Conservation (phyloP, 64 coral and sea anemone species). For the Montipora sp. region DNA sequence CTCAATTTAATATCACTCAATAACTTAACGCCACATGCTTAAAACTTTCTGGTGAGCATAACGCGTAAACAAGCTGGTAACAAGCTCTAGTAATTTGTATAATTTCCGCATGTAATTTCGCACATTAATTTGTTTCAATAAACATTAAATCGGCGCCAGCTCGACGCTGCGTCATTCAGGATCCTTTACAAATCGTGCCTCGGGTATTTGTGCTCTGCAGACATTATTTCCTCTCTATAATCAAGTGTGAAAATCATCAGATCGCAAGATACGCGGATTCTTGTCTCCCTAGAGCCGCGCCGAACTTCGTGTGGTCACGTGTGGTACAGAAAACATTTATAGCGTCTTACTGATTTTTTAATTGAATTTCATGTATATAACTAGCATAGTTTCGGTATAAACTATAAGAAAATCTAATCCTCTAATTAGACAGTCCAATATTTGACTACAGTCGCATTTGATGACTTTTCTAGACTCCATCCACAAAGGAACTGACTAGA, state of each 20-base stretch:
- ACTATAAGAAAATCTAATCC: too few relatives aligned
- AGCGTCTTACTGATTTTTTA: not conserved
- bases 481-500: too few relatives aligned
- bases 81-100: not conserved
- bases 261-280: not conserved
- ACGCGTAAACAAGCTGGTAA: conserved; percentile 27
- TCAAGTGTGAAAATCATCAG: not conserved
- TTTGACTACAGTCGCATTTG: too few relatives aligned
- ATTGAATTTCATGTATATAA: not conserved
- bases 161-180: not conserved
- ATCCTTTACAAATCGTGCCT: not conserved
- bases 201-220: not conserved
- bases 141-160: conserved; percentile 11
- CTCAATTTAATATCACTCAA: not conserved
- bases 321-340: not conserved
- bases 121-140: not conserved
- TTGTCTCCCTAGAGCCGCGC: not conserved
- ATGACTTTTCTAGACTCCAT: too few relatives aligned
- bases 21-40: not conserved
- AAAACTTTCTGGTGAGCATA: not conserved
- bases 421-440: too few relatives aligned
- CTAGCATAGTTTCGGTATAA: too few relatives aligned
- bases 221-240: not conserved
- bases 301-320: conserved; percentile 5
- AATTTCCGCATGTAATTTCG: not conserved